Evolutionary conservation across 2,797 vertebrate species (phyloP).

Genomic region (Sebastes hubbsi): DNA sequence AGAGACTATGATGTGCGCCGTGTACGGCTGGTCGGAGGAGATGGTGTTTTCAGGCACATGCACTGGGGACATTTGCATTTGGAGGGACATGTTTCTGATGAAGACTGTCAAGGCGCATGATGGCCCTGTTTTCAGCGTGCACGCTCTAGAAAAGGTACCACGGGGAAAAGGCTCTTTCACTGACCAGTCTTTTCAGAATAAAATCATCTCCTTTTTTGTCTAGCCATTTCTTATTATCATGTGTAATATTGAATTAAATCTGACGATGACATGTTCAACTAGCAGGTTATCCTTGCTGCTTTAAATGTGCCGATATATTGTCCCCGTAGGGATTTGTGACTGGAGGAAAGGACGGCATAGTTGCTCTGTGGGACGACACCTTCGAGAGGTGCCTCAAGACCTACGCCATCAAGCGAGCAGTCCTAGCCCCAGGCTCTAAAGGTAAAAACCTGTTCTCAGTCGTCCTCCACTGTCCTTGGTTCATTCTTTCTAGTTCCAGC

Average conservation of each 20-base stretch:
- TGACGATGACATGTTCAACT: not conserved
- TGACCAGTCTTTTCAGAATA: not conserved
- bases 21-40: slow-evolving; percentile 98
- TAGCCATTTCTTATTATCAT: not conserved
- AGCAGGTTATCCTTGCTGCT: not conserved
- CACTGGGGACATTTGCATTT: slow-evolving; percentile 96
- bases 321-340: slow-evolving; percentile 94
- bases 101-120: slow-evolving; percentile 99
- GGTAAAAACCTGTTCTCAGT: slow-evolving; percentile 75
- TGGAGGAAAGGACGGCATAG: slow-evolving; percentile 96
- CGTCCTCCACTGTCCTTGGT: slow-evolving; percentile 10
- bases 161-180: not conserved
- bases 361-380: slow-evolving; percentile 97
- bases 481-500: not conserved
- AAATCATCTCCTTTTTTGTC: not conserved
- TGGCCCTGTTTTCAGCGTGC: slow-evolving; percentile 98
- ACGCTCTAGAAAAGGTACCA: slow-evolving; percentile 95
- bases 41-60: slow-evolving; percentile 97
- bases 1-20: slow-evolving; percentile 98
- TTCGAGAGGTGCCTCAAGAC: slow-evolving; percentile 99
- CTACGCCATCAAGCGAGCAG: slow-evolving; percentile 96
- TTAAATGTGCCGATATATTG: slow-evolving; percentile 17
- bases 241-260: not conserved
- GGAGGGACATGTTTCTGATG: slow-evolving; percentile 96
- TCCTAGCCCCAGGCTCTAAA: slow-evolving; percentile 98